A percentile compares a stretch with the other conserved stretches of the same genome.
Conservation (phyloP, 2,113 vertebrate species). For the Terrapene triunguis region DNA sequence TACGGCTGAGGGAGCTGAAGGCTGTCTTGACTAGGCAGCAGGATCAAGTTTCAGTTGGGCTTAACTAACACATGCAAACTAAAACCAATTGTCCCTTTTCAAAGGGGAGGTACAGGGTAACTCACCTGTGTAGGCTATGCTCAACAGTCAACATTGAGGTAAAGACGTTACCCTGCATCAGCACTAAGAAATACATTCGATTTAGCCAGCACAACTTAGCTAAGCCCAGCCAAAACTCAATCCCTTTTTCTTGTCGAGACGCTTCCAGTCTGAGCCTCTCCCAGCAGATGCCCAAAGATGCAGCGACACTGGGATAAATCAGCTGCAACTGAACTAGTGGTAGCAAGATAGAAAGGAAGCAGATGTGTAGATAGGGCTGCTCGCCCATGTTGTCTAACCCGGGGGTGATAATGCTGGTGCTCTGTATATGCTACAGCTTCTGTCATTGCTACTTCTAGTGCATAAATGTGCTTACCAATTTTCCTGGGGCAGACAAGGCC, state of each 20-base stretch:
- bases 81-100: slow-evolving; percentile 25
- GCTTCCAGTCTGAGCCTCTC: not conserved
- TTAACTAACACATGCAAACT: not conserved
- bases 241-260: not conserved
- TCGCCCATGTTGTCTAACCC: not conserved
- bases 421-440: slow-evolving; percentile 5
- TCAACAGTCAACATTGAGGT: not conserved
- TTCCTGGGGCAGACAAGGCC: slow-evolving; percentile 53
- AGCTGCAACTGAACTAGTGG: not conserved
- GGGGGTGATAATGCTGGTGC: not conserved
- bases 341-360: not conserved
- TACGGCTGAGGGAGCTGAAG: not conserved
- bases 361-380: not conserved
- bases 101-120: not conserved
- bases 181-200: not conserved
- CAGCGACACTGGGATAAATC: not conserved
- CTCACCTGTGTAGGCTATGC: not conserved
- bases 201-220: not conserved
- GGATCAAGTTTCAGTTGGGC: not conserved
- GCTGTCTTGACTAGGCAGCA: not conserved
- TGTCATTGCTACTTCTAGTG: slow-evolving; percentile 41
- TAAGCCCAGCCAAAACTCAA: not conserved
- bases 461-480: not conserved
- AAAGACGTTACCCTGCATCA: not conserved
- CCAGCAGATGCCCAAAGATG: not conserved